Evolutionary conservation across 2,113 vertebrate species (phyloP), one percentile per base, ranked within the genome.

Genomic region (Erythrolamprus reginae): DNA sequence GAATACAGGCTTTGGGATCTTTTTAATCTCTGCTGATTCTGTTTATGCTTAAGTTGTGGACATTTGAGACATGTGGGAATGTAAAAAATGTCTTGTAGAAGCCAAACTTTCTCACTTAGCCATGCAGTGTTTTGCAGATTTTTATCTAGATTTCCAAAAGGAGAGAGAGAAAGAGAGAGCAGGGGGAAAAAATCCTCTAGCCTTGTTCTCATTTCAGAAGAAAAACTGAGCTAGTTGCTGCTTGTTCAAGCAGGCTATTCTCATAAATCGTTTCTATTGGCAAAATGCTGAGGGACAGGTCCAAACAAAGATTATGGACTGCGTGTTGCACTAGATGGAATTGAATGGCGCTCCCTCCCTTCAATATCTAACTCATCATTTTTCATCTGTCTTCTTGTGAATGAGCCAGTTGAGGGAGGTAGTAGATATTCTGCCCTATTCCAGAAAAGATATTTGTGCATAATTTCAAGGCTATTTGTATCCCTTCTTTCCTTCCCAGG

Each of bases 61-160:
- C 90, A 93, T 92, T 91, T 93, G 95, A 96, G 93, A 96, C 90
- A 51, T 84, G 92, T 88, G 93, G 77, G 93, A 95, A 96, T 96
- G 93, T 93, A 28, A 95, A 91, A 95, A 95, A 93, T 94, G 93
- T 87, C 51, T 93, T 21, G 2, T 10, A 84, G 84, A 95, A 94
- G 91, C 94, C 94, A 93, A 92, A 90, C 50, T 65, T 94, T 88
- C 90, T 95, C 86, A 91, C 48, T 94, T 91, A 26, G 87, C 82
- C 91, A 45, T 92, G 77, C 82, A 90, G 47, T 52, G 56, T 94
- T 94, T 90, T 55, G 90, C 88, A 92, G 88, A 90, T 50, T 91
- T 53, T 90, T 92, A 91, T 89, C 92, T 88, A 61, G 90, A 48
- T 87, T 87, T 91, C 65, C 0, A 0, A 92, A 92, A 89, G 52